Evolutionary conservation across 2,113 vertebrate genomes (phyloP), one percentile per base, ranked within the genome.

Genomic region (Bufo bufo): DNA sequence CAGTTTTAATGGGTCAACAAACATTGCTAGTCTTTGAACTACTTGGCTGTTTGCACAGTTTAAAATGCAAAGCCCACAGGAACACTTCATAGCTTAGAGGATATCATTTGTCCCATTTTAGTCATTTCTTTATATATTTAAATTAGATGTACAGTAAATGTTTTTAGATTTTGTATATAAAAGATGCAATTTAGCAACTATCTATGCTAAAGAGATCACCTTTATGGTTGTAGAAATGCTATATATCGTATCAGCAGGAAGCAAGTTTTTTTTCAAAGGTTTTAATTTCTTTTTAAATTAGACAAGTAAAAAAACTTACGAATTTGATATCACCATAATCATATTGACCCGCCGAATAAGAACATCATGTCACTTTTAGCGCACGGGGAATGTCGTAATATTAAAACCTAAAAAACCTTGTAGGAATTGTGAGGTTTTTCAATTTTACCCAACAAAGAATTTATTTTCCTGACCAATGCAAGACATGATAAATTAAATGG

Each of bases 1-100:
- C 71, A 75, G 56, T 86, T 86, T 86, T 86, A 77, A 86, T 86
- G 56, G 71, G 54, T 77, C 72, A 86, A 77, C 74, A 77, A 86
- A 86, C 84, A 65, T 86, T 77, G 33, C 50, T 17, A 86, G 71
- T 59, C 54, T 85, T 85, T 85, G 84, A 56, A 74, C 49, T 74
- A 77, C 71, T 77, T 75, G 66, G 33, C 12, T 85, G 17, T 85
- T 85, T 85, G 77, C 84, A 75, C 20, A 74, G 19, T 59, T 59
- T 85, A 75, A 75, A 75, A 85, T 59, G 66, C 54, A 75, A 77
- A 75, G 10, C 71, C 49, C 71, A 45, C 12, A n/a, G 23, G 52
- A 74, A 85, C 52, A 47, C 50, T 16, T 49, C 6, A 45, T 50
- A 58, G 81, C 81, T 83, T 23, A 69, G 81, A 69, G 81, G 81